Evolutionary conservation across 2,888 invertebrate genomes (phyloP).

Genomic region (Acrobasis repandana): DNA sequence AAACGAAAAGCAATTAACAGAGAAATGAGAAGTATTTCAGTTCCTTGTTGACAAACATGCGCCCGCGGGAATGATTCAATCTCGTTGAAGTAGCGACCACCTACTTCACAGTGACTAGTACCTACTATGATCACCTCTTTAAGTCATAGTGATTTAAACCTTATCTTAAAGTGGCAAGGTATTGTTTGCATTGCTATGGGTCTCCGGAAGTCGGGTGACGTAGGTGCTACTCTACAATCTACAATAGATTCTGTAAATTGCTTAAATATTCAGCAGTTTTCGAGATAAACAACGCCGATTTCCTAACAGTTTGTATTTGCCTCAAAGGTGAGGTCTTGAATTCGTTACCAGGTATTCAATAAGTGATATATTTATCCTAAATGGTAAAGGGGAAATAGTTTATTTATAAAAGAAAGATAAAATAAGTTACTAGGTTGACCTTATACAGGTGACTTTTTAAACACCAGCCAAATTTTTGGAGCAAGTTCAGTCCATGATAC

Average conservation of each 20-base stretch:
- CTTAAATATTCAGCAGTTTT: conserved; percentile 9
- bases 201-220: conserved; percentile 2
- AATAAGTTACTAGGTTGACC: no score
- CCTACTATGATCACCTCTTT: neutral
- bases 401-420: no score
- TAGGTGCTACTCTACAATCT: no score
- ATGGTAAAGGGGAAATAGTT: no score
- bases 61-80: conserved; percentile 44
- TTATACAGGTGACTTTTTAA: no score
- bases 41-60: conserved; percentile 47
- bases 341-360: no score
- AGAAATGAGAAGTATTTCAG: conserved; percentile 42
- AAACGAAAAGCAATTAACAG: conserved; percentile 20
- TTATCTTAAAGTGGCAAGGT: neutral
- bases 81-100: conserved; percentile 23
- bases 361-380: no score
- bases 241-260: conserved; percentile 9
- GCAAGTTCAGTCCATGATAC: no score
- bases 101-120: neutral
- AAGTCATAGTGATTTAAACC: neutral
- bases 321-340: no score
- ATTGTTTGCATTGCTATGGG: neutral
- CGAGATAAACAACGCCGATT: neutral
- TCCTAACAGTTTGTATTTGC: neutral
- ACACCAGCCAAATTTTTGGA: no score